These are phyloP conservation scores for Sussaba pulchella DNA, from an alignment of 2,888 invertebrate species.

Conservation along the genomic window DNA sequence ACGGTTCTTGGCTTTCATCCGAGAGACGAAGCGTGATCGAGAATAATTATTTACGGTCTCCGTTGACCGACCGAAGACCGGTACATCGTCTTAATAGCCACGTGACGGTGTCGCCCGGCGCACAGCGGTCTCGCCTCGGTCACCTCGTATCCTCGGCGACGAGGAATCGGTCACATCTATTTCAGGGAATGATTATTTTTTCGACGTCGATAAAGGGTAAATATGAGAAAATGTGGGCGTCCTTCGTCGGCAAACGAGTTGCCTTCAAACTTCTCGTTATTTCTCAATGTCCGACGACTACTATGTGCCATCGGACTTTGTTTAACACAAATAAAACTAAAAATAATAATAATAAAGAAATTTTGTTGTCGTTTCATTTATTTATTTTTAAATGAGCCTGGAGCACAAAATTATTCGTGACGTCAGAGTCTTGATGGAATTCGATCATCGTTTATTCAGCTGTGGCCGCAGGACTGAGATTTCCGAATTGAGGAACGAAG, in stretches of 20 bases:
- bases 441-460: conserved; percentile 61
- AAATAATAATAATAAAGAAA: no score
- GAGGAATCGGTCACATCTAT: conserved; percentile 62
- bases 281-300: not conserved
- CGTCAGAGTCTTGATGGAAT: conserved; percentile 58
- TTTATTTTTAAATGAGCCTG: conserved; percentile 46
- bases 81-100: no score
- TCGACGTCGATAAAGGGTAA: conserved; percentile 58
- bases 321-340: no score
- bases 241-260: conserved; percentile 40
- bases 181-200: conserved; percentile 57
- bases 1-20: no score
- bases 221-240: conserved; percentile 49
- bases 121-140: conserved; percentile 24
- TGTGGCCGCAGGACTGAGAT: conserved; percentile 21
- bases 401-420: conserved; percentile 56
- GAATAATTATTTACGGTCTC: no score
- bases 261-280: not conserved
- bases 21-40: no score
- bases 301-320: not conserved
- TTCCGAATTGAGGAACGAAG: conserved; percentile 37
- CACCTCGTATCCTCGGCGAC: conserved; percentile 1
- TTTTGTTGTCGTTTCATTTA: no score
- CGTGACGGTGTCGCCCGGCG: conserved; percentile 8
- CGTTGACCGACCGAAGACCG: no score